Evolutionary conservation across 2,888 invertebrate genomes (phyloP), one percentile per base, ranked within the genome.

Genomic region (Gymnosoma rotundatum): DNA sequence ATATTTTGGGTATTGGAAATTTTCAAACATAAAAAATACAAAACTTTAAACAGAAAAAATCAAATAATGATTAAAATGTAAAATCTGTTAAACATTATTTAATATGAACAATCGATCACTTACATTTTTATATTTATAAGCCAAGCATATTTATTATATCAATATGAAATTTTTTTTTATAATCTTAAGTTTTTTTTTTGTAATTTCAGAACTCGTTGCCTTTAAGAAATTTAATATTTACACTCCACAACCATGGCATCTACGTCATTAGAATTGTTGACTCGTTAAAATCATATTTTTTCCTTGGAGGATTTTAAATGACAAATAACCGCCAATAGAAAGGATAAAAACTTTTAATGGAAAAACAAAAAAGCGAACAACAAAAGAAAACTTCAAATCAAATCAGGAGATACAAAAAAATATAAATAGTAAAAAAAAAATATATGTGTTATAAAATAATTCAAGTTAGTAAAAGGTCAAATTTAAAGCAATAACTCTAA

Each of bases 241-340:
- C 89, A 50, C 78, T 92, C 67, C 90, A 91, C 85, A 90, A 90
- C 81, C 90, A 91, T 70, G 89, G 91, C 58, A 91, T 92, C 85
- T 89, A 91, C 74, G 87, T 91, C 76, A 88, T 88, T 66, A 87
- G 89, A 67, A 91, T 92, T 82, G 89, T 90, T 32, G 91, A 92
- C 73, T 91, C 91, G 7, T 86, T 92, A 4, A 92, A 92, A 83
- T 89, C 90, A 1, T 91, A 91, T 86, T 91, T 92, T 80, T 91
- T 91, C 79, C 88, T 92, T 18, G 90, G 91, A 63, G 88, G 89
- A 60, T 91, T 91, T 86, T 90, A 88, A 87, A 78, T 66, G 70
- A 60, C 58, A 81, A 76, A 80, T 69, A 78, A 84, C 69, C 20
- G 52, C 48, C 60, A 75, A 25, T n/a, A 73, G 36, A 48, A 61